A percentile compares a stretch with the other conserved stretches of the same genome.
phyloP scores from a whole-genome alignment of 2,113 vertebrate species.

The Castor canadensis region DNA sequence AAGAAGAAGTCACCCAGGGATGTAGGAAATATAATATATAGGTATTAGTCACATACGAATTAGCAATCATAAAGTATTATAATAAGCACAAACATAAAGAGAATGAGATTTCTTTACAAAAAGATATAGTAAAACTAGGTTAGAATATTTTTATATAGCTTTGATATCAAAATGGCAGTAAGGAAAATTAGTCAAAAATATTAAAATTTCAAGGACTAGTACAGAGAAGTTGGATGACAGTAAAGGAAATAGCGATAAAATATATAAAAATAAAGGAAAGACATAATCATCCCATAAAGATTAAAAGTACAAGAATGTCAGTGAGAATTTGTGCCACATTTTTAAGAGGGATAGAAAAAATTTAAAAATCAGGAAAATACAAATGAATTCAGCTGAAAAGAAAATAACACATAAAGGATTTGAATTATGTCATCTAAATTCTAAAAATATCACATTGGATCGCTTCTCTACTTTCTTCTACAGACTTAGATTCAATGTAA shows the following conservation, averaged over 20 bases:
- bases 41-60: background rate
- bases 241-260: background rate
- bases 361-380: background rate
- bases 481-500: background rate
- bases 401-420: background rate
- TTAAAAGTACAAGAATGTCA: background rate
- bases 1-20: background rate
- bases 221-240: background rate
- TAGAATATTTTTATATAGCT: background rate
- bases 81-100: background rate
- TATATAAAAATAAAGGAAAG: background rate
- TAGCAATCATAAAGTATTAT: background rate
- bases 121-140: background rate
- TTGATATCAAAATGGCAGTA: background rate
- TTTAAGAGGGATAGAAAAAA: background rate
- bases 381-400: background rate
- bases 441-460: background rate
- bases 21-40: background rate
- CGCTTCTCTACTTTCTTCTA: background rate
- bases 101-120: background rate
- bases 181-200: background rate
- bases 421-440: background rate
- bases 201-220: background rate
- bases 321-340: background rate
- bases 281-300: background rate